phyloP scores from a whole-genome alignment of 1,140 invertebrate genomes.

The Procambarus clarkii region DNA sequence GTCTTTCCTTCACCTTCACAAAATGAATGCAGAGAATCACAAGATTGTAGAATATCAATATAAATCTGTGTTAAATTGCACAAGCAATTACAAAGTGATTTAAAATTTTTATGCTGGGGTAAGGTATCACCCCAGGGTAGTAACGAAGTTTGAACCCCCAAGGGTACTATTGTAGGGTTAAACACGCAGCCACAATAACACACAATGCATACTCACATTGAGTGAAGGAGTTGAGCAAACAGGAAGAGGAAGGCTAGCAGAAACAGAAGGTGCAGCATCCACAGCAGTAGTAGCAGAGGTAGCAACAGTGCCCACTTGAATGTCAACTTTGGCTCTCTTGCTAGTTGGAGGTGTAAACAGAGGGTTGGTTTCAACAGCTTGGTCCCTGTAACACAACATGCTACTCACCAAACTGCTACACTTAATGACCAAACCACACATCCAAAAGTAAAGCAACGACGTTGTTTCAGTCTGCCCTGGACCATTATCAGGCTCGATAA shows the following conservation, averaged over 20 bases:
- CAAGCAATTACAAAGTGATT: too few species aligned
- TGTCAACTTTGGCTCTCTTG: conserved; percentile 44
- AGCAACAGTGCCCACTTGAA: conserved; percentile 2
- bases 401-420: conserved; percentile 8
- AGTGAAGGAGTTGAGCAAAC: background rate
- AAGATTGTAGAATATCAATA: too few species aligned
- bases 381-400: conserved; percentile 42
- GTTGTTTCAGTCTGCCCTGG: too few species aligned
- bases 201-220: conserved; percentile 3
- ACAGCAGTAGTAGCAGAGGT: conserved; percentile 12
- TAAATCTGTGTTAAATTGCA: too few species aligned
- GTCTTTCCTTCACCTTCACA: too few species aligned
- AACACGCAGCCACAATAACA: background rate
- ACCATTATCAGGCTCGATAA: too few species aligned
- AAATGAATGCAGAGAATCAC: too few species aligned
- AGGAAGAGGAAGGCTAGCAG: conserved; percentile 12
- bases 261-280: conserved; percentile 14
- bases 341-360: conserved; percentile 31
- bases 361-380: background rate
- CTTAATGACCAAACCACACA: background rate
- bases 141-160: too few species aligned
- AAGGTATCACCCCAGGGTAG: too few species aligned
- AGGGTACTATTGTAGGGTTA: too few species aligned
- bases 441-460: too few species aligned
- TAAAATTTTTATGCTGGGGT: too few species aligned